Evolutionary conservation across 2,888 invertebrate genomes (phyloP).

Genomic region (Linnaemya vulpina): DNA sequence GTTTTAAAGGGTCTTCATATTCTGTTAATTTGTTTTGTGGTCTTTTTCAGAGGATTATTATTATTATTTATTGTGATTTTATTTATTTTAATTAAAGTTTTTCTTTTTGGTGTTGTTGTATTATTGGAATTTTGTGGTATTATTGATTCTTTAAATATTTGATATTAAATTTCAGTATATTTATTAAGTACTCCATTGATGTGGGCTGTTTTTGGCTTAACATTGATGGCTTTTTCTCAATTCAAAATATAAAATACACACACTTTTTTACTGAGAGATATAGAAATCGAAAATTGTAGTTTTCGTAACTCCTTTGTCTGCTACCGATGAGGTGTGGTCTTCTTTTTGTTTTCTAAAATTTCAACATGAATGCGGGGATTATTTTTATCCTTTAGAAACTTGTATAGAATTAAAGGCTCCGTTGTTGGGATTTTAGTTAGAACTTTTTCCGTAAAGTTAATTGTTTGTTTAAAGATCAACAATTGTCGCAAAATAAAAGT

Average conservation of each 20-base stretch:
- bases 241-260: neutral
- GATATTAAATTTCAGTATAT: conserved; percentile 81
- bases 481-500: conserved; percentile 41
- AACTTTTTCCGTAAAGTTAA: conserved; percentile 70
- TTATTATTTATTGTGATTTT: neutral
- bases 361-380: conserved; percentile 60
- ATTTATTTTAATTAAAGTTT: conserved; percentile 47
- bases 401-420: conserved; percentile 80
- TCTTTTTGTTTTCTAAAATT: conserved; percentile 75
- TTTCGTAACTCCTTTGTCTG: conserved; percentile 63
- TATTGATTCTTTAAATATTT: conserved; percentile 82
- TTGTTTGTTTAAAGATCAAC: conserved; percentile 65
- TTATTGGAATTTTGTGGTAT: conserved; percentile 63
- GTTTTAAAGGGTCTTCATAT: conserved; percentile 12
- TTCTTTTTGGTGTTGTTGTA: conserved; percentile 20
- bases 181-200: conserved; percentile 81
- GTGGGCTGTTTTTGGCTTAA: conserved; percentile 62
- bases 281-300: conserved; percentile 38
- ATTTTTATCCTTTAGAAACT: conserved; percentile 70
- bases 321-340: conserved; percentile 83
- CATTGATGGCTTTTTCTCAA: conserved; percentile 54
- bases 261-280: neutral
- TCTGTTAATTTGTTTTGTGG: conserved; percentile 13
- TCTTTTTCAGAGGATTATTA: conserved; percentile 23
- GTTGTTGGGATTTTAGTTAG: conserved; percentile 82